Percentiles rank a stretch among this genome's conserved stretches.
Evolutionary conservation across 2,113 vertebrate species (phyloP).

Genomic region (Xiphias gladius): DNA sequence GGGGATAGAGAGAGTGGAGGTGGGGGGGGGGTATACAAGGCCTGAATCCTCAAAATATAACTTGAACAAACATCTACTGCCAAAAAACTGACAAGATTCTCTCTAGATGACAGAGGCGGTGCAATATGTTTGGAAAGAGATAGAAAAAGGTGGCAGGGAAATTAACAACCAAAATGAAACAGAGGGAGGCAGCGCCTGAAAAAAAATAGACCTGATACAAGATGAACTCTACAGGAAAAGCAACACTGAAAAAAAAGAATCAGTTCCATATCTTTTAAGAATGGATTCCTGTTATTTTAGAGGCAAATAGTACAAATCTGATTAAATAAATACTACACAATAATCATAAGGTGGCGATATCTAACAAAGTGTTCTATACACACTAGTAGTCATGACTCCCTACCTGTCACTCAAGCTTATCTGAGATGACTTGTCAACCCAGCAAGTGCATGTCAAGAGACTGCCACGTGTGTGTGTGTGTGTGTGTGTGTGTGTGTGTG

Average conservation of each 20-base stretch:
- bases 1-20: slow-evolving; percentile 66
- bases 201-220: slow-evolving; percentile 16
- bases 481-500: slow-evolving; percentile 37
- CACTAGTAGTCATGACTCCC: slow-evolving; percentile 73
- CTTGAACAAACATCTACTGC: slow-evolving; percentile 72
- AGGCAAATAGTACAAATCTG: slow-evolving; percentile 65
- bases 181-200: slow-evolving; percentile 4
- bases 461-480: slow-evolving; percentile 33
- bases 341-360: slow-evolving; percentile 69
- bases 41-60: slow-evolving; percentile 79
- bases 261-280: slow-evolving; percentile 24
- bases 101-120: slow-evolving; percentile 69
- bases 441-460: slow-evolving; percentile 77
- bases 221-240: slow-evolving; percentile 33
- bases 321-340: slow-evolving; percentile 67
- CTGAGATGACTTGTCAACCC: slow-evolving; percentile 83
- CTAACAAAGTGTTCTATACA: slow-evolving; percentile 58
- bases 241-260: slow-evolving; percentile 3
- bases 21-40: slow-evolving; percentile 71
- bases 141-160: slow-evolving; percentile 76
- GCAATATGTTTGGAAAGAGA: slow-evolving; percentile 78
- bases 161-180: slow-evolving; percentile 74
- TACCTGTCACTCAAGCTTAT: slow-evolving; percentile 82
- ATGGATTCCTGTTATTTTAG: slow-evolving; percentile 49
- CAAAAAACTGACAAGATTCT: slow-evolving; percentile 78